Evolutionary conservation across 2,888 invertebrate genomes (phyloP), one percentile per base, ranked within the genome.

Genomic region (Andrena praecox): DNA sequence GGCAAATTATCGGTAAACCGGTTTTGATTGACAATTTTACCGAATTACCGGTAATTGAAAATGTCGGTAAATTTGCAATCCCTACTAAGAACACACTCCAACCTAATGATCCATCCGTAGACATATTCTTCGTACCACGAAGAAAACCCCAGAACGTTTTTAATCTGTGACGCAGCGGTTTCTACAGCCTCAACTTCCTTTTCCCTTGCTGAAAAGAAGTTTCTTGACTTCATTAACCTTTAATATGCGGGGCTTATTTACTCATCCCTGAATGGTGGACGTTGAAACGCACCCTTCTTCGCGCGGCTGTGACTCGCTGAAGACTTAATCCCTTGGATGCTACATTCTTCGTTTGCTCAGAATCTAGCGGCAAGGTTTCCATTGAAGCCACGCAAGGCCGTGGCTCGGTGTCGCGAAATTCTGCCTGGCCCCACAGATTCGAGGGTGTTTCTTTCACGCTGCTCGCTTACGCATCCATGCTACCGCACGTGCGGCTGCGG

Each of bases 391-490:
- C 16, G 52, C 10, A 54, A n/a, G 24, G 35, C 20, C 56, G 33
- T 31, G 63, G 42, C 42, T 12, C 8, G 4, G 20, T 12, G 29
- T 48, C 59, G 59, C 31, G 31, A 48, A 70, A 70, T 60, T 59
- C 59, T 31, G 20, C 35, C 27, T 7, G 50, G 54, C 54, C 56
- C 48, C 33, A 10, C 48, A 42, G 56, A 74, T 56, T 67, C 74
- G 54, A 63, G 24, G 72, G 29, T 27, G 52, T 52, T 52, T 69
- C 42, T 70, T 70, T 70, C 50, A 42, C 67, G 42, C 73, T 54
- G 66, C 76, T 81, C 72, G 73, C 76, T 82, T 82, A 69, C 63
- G 59, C 64, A 72, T 50, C 67, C 29, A 33, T 64, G 69, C 29
- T 20, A 64, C 64, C 63, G 60, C 79, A 80, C 77, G 64, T 66